These are phyloP conservation scores for Anisognathus igniventris DNA, from an alignment of 2,797 vertebrate species.

Conservation along the genomic window DNA sequence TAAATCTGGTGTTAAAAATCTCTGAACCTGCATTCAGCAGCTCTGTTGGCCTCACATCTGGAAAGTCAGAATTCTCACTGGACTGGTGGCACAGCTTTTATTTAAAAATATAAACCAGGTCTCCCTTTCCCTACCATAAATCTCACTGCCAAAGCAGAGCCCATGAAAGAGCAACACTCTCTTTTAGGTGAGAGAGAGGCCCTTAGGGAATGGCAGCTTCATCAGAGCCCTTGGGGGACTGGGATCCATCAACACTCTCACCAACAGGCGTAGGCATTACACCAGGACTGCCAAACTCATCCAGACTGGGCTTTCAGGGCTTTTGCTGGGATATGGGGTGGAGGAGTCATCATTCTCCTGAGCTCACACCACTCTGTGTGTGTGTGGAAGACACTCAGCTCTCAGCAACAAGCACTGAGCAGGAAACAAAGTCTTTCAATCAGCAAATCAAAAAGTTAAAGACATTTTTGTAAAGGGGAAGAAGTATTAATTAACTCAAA, in stretches of 20 bases:
- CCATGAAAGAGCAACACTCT: neutral
- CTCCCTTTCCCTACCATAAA: neutral
- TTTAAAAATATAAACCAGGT: neutral
- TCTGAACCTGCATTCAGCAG: neutral
- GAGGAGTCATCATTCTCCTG: neutral
- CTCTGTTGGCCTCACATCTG: neutral
- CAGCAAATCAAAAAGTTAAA: neutral
- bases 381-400: neutral
- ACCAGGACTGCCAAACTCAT: neutral
- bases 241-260: neutral
- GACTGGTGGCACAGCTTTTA: neutral
- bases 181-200: neutral
- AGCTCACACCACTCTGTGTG: fast-evolving
- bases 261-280: fast-evolving
- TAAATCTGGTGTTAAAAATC: neutral
- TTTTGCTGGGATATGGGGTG: neutral
- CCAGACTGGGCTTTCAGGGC: neutral
- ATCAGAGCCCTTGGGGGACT: neutral
- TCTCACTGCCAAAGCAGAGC: neutral
- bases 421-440: neutral
- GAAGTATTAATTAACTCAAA: neutral
- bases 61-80: neutral
- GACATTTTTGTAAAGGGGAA: neutral
- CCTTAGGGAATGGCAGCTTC: neutral
- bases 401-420: neutral